Conservation (phyloP, 2,113 vertebrate genomes). For the Trinectes maculatus region DNA sequence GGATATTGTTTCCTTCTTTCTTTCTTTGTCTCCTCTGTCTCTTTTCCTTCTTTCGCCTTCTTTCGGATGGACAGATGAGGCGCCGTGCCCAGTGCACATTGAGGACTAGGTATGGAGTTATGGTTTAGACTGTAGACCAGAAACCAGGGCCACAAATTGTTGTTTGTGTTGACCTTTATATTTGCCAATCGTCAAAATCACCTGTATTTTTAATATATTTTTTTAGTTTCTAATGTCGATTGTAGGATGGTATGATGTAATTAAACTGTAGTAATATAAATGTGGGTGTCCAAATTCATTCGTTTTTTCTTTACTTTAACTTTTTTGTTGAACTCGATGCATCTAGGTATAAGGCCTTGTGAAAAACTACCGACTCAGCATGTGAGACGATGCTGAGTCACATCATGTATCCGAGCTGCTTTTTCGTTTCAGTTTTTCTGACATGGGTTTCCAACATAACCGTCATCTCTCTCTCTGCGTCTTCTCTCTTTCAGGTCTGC, state of each 20-base stretch:
- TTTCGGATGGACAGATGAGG: constrained; percentile 89
- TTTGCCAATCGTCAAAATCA: background rate
- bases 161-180: background rate
- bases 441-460: background rate
- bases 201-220: too few species aligned
- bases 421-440: too few species aligned
- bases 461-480: background rate
- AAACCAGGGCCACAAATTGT: constrained; percentile 7
- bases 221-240: too few species aligned
- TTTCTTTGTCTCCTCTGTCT: constrained; percentile 16
- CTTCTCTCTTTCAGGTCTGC: constrained; percentile 64
- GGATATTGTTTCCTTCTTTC: constrained; percentile 10
- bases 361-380: too few species aligned
- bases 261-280: too few species aligned
- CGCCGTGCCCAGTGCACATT: constrained; percentile 95
- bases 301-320: background rate
- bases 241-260: too few species aligned
- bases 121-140: constrained; percentile 44
- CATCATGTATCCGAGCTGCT: background rate
- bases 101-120: constrained; percentile 92
- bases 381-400: too few species aligned
- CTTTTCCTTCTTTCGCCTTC: constrained; percentile 61
- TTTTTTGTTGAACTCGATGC: too few species aligned
- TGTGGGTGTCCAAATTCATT: too few species aligned
- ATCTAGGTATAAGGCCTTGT: too few species aligned